Conservation (phyloP, 1,140 invertebrate species). For the Cyclargus thomasi region DNA sequence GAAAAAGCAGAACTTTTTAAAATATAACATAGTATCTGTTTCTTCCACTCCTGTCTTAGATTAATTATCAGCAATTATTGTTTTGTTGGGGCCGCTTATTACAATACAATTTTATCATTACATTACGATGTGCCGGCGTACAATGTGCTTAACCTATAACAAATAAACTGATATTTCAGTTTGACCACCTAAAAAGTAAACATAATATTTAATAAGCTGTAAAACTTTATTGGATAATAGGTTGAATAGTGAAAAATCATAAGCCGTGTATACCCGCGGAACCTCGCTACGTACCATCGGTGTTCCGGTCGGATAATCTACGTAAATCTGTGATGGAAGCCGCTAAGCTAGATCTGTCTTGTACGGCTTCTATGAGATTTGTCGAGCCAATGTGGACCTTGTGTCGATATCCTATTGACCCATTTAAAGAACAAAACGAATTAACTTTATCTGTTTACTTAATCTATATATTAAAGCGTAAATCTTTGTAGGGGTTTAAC, state of each 20-base stretch:
- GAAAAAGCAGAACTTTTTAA: no score
- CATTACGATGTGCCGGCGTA: no score
- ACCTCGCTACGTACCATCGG: constrained; percentile 35
- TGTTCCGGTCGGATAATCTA: constrained; percentile 41
- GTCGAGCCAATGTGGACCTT: constrained; percentile 25
- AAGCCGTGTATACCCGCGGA: constrained; percentile 24
- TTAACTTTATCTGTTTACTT: background rate
- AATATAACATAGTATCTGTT: no score
- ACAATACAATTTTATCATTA: no score
- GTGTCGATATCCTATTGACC: background rate
- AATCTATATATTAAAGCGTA: background rate
- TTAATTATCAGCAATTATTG: no score
- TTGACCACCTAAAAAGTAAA: no score
- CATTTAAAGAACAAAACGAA: background rate
- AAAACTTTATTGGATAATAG: background rate
- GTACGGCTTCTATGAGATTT: constrained; percentile 38
- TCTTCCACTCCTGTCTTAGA: no score
- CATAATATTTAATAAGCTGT: background rate
- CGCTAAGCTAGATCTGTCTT: constrained; percentile 46
- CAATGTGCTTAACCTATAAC: no score
- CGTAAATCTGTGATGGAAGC: constrained; percentile 47
- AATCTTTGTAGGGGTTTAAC: no score
- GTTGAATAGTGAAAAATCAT: constrained; percentile 17
- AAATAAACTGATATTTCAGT: no score
- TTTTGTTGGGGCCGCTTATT: no score